A percentile compares a stretch with the other conserved stretches of the same genome.
Evolutionary conservation across 2,888 invertebrate genomes (phyloP).

Genomic region (Perithous albicinctus): DNA sequence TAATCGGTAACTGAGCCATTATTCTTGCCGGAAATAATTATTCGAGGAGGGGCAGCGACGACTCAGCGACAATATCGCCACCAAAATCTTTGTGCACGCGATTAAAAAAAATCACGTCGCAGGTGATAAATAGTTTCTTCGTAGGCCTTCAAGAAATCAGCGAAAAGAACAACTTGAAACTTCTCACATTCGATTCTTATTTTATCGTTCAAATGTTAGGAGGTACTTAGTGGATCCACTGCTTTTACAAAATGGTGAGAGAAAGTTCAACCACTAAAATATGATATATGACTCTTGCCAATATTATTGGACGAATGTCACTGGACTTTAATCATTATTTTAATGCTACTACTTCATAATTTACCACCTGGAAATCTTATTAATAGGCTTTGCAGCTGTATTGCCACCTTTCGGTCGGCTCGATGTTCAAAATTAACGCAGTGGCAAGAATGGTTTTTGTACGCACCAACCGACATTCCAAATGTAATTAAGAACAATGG

Average conservation of each 20-base stretch:
- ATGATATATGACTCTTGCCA: constrained; percentile 25
- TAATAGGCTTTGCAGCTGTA: constrained; percentile 19
- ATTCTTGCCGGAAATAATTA: no score
- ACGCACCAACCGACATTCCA: no score
- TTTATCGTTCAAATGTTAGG: not conserved
- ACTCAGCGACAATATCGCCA: not conserved
- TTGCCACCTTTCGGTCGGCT: no score
- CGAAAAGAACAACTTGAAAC: not conserved
- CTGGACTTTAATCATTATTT: constrained; percentile 2
- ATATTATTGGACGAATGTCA: not conserved
- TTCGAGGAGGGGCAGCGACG: no score
- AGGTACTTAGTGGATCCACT: not conserved
- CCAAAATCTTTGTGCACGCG: no score
- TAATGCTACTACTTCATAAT: not conserved
- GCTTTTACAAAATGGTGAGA: not conserved
- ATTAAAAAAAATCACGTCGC: not conserved
- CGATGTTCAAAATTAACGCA: no score
- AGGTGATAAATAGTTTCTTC: constrained; percentile 18
- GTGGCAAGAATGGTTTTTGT: no score
- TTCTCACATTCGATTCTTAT: constrained; percentile 8
- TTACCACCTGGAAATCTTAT: not conserved
- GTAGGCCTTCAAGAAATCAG: not conserved
- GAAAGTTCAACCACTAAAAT: not conserved
- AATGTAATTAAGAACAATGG: no score
- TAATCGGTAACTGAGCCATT: no score